phyloP scores from a whole-genome alignment of 2,113 vertebrate species.

The Dipodomys merriami region DNA sequence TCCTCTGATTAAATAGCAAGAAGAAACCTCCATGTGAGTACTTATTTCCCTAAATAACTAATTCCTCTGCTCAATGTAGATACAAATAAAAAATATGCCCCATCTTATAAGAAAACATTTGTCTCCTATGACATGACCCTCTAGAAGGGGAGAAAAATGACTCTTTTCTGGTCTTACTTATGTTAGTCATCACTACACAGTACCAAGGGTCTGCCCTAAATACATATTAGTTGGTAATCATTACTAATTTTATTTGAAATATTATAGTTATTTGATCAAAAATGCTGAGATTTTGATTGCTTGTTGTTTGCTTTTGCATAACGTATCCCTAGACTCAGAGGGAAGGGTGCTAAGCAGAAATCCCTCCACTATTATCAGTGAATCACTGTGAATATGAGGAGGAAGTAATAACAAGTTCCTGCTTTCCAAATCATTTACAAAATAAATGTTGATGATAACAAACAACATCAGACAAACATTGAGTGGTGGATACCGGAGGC shows the following conservation, averaged over 20 bases:
- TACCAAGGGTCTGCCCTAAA: constrained; percentile 13
- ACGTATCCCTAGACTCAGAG: not conserved
- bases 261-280: not conserved
- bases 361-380: not conserved
- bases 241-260: constrained; percentile 32
- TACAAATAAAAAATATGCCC: not conserved
- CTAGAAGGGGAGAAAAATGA: not conserved
- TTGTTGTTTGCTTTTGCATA: not conserved
- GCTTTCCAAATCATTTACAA: constrained; percentile 2
- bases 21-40: constrained; percentile 22
- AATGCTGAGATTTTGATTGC: not conserved
- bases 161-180: not conserved
- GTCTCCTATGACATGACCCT: not conserved
- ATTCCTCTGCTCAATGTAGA: not conserved
- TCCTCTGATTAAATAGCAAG: constrained; percentile 15
- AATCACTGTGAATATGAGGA: not conserved
- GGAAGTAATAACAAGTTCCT: not conserved
- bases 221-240: not conserved
- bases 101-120: not conserved
- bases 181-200: not conserved
- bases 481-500: not conserved
- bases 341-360: not conserved
- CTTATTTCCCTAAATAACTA: constrained; percentile 51
- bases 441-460: not conserved
- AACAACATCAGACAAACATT: not conserved